phyloP scores from a whole-genome alignment of 2,888 invertebrate genomes.

The Dryadula phaetusa region DNA sequence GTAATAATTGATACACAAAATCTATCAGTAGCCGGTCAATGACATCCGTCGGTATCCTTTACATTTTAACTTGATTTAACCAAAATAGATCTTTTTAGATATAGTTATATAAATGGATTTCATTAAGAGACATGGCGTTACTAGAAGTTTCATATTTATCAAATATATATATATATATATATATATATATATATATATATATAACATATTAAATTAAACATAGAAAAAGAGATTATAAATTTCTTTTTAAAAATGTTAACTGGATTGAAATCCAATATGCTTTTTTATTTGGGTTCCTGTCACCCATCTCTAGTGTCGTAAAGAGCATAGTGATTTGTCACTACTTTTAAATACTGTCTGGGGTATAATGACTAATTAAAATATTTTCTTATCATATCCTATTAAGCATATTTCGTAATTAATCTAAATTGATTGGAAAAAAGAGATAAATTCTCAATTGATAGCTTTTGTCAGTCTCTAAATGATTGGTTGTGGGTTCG shows the following conservation, averaged over 20 bases:
- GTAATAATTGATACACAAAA: slow-evolving; percentile 37
- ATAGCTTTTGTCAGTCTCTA: no score
- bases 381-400: background rate
- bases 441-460: background rate
- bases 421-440: background rate
- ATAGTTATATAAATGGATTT: slow-evolving; percentile 11
- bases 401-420: background rate
- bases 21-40: slow-evolving; percentile 49
- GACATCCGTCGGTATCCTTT: slow-evolving; percentile 31
- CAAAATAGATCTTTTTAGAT: slow-evolving; percentile 11
- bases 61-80: slow-evolving; percentile 4
- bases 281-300: no score
- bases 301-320: no score
- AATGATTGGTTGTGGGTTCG: no score
- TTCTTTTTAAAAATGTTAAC: no score
- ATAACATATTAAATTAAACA: no score
- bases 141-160: background rate
- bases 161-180: no score
- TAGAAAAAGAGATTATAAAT: no score
- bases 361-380: background rate
- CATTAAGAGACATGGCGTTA: slow-evolving; percentile 16
- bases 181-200: no score
- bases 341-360: no score
- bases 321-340: no score
- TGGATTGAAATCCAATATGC: no score